Evolutionary conservation across 1,140 invertebrate species (phyloP).

Genomic region (Vanessa atalanta): DNA sequence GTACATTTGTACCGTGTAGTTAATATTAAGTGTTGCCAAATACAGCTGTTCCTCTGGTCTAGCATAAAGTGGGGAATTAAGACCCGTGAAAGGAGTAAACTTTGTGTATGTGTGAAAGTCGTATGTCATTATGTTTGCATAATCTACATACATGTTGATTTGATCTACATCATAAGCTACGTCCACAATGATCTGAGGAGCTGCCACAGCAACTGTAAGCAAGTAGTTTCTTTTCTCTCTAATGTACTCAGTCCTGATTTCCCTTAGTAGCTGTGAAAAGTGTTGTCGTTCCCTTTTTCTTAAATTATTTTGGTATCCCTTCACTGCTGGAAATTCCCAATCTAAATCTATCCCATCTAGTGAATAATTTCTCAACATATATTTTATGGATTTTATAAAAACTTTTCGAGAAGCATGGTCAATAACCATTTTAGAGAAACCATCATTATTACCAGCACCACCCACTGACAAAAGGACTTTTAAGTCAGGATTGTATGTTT

Average conservation of each 20-base stretch:
- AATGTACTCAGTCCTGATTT: slow-evolving; percentile 85
- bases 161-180: slow-evolving; percentile 88
- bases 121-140: slow-evolving; percentile 94
- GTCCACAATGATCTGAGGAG: slow-evolving; percentile 87
- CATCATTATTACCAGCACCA: slow-evolving; percentile 83
- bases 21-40: slow-evolving; percentile 88
- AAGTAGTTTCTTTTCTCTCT: slow-evolving; percentile 82
- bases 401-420: slow-evolving; percentile 85
- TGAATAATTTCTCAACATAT: slow-evolving; percentile 82
- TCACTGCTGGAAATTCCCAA: slow-evolving; percentile 91
- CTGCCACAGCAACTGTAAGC: slow-evolving; percentile 88
- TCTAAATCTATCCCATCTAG: slow-evolving; percentile 93
- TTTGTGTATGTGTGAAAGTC: slow-evolving; percentile 91
- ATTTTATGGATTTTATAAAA: slow-evolving; percentile 86
- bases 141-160: slow-evolving; percentile 91
- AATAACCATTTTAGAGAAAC: slow-evolving; percentile 86
- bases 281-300: slow-evolving; percentile 83
- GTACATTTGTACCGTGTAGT: slow-evolving; percentile 92
- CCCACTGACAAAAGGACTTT: slow-evolving; percentile 90
- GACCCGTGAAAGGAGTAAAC: slow-evolving; percentile 89
- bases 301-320: slow-evolving; percentile 38
- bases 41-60: slow-evolving; percentile 83
- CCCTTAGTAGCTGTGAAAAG: slow-evolving; percentile 86
- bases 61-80: slow-evolving; percentile 90
- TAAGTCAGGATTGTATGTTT: slow-evolving; percentile 84